Evolutionary conservation across 1,140 invertebrate species (phyloP), one percentile per base, ranked within the genome.

Genomic region (Gryon sp.): DNA sequence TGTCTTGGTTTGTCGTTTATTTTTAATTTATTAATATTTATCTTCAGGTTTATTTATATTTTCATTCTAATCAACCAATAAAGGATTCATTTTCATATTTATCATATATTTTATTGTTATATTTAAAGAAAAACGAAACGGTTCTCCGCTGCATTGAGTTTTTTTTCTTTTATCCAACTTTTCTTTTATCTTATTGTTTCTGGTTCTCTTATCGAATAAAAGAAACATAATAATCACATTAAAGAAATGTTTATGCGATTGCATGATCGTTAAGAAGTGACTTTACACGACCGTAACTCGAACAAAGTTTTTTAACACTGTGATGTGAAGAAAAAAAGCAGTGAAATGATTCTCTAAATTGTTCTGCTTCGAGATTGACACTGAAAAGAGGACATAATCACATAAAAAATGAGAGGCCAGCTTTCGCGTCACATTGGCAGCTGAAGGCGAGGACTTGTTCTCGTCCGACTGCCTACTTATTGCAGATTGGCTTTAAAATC

Each of bases 401-500:
- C 8, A 45, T 18, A 41, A 34, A 46, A 36, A 46, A 60, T 60
- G 36, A 60, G 12, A 45, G 40, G 41, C 41, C 30, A 46, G 41
- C 36, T 60, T 60, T 36, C 52, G 9, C 38, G 12, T 53, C 20
- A 9, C 15, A 6, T 38, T 40, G 15, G 4, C 24, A 24, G 11
- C 16, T 28, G 9, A 43, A 32, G 40, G 50, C 50, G 11, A 63
- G 32, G 43, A 66, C 43, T 57, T 15, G 45, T 69, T 69, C 52
- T 14, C 7, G 52, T 69, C 45, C 34, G 28, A 57, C 65, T 34
- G 34, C 52, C 32, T 69, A 48, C 65, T 59, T 69, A 59, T 66
- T 24, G 48, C 30, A 55, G 11, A 66, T 66, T 55, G 48, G 40
- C 14, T 66, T 55, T 59, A 41, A 69, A 69, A 50, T 68, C 40